Evolutionary conservation across 2,888 invertebrate genomes (phyloP).

Genomic region (Nymphalis c-album): DNA sequence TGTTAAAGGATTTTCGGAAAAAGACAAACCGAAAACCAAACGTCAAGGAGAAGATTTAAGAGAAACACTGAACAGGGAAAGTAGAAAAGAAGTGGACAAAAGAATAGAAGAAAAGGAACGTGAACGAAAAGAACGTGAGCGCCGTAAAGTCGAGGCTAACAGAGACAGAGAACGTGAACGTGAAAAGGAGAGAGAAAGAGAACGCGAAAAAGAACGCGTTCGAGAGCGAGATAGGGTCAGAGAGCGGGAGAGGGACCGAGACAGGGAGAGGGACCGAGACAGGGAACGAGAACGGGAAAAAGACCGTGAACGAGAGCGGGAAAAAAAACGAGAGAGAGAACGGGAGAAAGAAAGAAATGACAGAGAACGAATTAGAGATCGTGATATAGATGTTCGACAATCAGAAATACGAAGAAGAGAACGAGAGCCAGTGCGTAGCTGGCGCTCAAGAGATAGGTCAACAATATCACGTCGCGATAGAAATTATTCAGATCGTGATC

Average conservation of each 20-base stretch:
- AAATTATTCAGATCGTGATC: constrained; percentile 48
- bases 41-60: constrained; percentile 70
- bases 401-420: constrained; percentile 9
- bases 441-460: constrained; percentile 46
- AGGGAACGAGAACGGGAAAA: constrained; percentile 42
- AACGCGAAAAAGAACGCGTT: constrained; percentile 54
- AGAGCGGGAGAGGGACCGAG: constrained; percentile 42
- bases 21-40: constrained; percentile 53
- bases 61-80: constrained; percentile 65
- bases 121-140: constrained; percentile 64
- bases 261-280: constrained; percentile 38
- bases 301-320: constrained; percentile 44
- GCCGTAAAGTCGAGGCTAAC: constrained; percentile 55
- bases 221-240: constrained; percentile 59
- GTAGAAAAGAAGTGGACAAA: constrained; percentile 58
- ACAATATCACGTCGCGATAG: constrained; percentile 44
- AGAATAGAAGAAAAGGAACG: constrained; percentile 64
- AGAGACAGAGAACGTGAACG: constrained; percentile 46
- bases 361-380: constrained; percentile 20
- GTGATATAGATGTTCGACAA: constrained; percentile 42
- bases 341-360: constrained; percentile 40
- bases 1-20: constrained; percentile 59
- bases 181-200: constrained; percentile 55
- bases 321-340: constrained; percentile 45
- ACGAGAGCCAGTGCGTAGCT: constrained; percentile 35